Evolutionary conservation across 2,888 invertebrate genomes (phyloP).

Genomic region (Prenolepis imparis): DNA sequence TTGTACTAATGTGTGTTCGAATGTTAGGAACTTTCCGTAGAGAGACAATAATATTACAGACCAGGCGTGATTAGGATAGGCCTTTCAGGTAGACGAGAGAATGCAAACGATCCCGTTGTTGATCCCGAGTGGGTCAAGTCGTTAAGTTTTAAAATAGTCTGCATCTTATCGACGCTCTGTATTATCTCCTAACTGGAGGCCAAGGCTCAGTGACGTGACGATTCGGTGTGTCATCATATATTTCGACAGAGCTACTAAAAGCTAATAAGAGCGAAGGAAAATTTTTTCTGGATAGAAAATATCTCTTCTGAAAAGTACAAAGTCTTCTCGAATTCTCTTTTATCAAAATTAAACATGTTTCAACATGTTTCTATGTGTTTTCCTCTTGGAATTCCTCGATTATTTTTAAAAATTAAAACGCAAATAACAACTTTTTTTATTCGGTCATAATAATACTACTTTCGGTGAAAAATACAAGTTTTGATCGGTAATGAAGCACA

Average conservation of each 20-base stretch:
- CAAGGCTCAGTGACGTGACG: conserved; percentile 71
- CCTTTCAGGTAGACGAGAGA: conserved; percentile 54
- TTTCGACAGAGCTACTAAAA: conserved; percentile 45
- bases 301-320: neutral
- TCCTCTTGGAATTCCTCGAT: neutral
- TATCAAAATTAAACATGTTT: neutral
- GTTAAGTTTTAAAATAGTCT: conserved; percentile 70
- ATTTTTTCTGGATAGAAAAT: neutral
- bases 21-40: neutral
- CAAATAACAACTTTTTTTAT: neutral
- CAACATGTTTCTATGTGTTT: neutral
- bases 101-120: conserved; percentile 51
- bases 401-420: neutral
- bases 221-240: conserved; percentile 47
- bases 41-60: neutral
- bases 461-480: neutral
- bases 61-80: neutral
- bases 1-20: neutral
- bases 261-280: conserved; percentile 16
- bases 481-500: neutral
- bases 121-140: conserved; percentile 70
- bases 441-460: neutral
- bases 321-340: neutral
- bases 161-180: conserved; percentile 65
- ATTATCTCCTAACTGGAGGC: conserved; percentile 74